These are phyloP conservation scores for Pachyuromys duprasi DNA, from an alignment of 2,797 vertebrate species.

Conservation along the genomic window DNA sequence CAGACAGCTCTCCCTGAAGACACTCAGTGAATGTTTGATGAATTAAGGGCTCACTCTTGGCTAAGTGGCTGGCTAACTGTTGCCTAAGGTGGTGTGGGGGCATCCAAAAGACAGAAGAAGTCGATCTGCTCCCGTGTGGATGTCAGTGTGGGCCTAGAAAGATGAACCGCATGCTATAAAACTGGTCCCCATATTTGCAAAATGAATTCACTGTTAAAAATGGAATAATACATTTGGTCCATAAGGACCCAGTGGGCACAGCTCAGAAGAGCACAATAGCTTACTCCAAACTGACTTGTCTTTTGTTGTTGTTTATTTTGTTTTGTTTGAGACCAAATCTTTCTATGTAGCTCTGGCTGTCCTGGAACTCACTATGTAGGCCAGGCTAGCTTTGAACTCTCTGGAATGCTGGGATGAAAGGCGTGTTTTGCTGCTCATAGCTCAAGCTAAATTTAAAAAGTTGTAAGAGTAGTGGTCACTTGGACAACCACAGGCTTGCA, in stretches of 20 bases:
- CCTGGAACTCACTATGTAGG: background rate
- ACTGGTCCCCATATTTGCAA: background rate
- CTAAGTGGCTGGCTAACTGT: background rate
- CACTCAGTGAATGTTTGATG: constrained; percentile 38
- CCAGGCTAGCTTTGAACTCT: background rate
- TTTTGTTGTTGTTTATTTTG: background rate
- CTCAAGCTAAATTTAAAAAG: background rate
- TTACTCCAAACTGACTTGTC: background rate
- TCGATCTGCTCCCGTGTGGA: background rate
- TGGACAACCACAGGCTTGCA: background rate
- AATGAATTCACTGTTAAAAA: constrained; percentile 24
- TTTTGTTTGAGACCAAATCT: background rate
- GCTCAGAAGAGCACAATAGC: background rate
- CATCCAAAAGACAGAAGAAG: constrained; percentile 3
- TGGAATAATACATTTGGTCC: constrained; percentile 1
- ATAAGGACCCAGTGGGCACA: background rate
- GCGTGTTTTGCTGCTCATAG: background rate
- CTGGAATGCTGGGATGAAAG: background rate
- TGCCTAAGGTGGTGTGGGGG: background rate
- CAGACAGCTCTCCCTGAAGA: constrained; percentile 11
- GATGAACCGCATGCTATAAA: constrained; percentile 10
- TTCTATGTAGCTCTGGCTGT: background rate
- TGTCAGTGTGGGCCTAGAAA: background rate
- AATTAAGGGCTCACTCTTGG: constrained; percentile 22
- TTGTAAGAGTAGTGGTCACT: background rate